Evolutionary conservation across 2,888 invertebrate species (phyloP).

Genomic region (Chorisops tibialis): DNA sequence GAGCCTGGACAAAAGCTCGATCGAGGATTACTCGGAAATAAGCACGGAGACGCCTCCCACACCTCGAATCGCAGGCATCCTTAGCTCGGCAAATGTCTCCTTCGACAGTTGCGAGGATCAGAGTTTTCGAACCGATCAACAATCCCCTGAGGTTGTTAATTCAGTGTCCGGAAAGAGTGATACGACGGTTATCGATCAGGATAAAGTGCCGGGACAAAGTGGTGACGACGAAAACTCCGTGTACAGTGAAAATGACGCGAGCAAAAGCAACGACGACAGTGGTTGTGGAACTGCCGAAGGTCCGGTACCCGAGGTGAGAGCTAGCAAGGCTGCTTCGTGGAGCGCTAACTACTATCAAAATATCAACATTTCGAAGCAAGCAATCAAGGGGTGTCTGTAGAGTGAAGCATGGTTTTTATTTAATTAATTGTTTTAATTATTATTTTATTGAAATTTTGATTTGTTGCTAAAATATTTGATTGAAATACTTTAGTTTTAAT

Average conservation of each 20-base stretch:
- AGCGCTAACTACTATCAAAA: slow-evolving; percentile 54
- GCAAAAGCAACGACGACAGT: not conserved
- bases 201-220: not conserved
- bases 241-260: not conserved
- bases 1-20: slow-evolving; percentile 55
- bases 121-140: slow-evolving; percentile 46
- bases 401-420: not conserved
- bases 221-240: not conserved
- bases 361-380: slow-evolving; percentile 56
- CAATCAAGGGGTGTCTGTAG: slow-evolving; percentile 58
- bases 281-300: slow-evolving; percentile 40
- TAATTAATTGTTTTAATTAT: not conserved
- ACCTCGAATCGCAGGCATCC: slow-evolving; percentile 35
- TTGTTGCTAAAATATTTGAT: too few species aligned
- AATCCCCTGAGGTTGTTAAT: slow-evolving; percentile 28
- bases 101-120: slow-evolving; percentile 47
- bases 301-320: slow-evolving; percentile 38
- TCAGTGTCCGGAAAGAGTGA: slow-evolving; percentile 1
- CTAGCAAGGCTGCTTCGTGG: slow-evolving; percentile 49
- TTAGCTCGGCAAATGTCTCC: slow-evolving; percentile 48
- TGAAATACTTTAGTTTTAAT: too few species aligned
- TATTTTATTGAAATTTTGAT: too few species aligned
- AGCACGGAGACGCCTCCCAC: slow-evolving; percentile 35
- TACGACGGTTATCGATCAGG: not conserved
- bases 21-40: slow-evolving; percentile 44